A percentile compares a stretch with the other conserved stretches of the same genome.
Evolutionary conservation across 2,888 invertebrate species (phyloP).

Genomic region (Aspidiotus rigidus): DNA sequence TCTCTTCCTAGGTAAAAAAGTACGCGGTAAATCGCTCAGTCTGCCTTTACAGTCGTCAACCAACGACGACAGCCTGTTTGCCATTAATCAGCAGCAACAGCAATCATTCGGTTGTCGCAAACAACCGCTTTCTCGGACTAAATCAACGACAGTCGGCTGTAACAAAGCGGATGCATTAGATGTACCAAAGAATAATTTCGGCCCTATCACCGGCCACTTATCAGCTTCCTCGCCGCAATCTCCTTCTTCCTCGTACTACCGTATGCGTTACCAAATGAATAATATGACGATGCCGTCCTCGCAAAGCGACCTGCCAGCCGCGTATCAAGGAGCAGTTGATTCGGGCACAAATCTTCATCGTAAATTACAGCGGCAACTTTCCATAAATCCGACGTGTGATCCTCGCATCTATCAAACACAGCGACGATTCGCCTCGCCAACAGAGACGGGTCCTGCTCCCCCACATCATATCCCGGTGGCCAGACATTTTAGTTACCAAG

Average conservation of each 20-base stretch:
- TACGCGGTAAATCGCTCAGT: slow-evolving; percentile 47
- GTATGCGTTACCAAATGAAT: slow-evolving; percentile 20
- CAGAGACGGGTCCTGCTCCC: neutral
- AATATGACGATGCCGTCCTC: slow-evolving; percentile 9
- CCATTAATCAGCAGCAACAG: slow-evolving; percentile 39
- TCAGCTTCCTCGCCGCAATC: slow-evolving; percentile 15
- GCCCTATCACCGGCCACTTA: slow-evolving; percentile 13
- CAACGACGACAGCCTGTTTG: slow-evolving; percentile 38
- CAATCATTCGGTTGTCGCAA: slow-evolving; percentile 44
- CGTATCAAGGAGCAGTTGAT: neutral
- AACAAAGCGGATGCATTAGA: neutral
- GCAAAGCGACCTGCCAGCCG: slow-evolving; percentile 16
- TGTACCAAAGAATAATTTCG: slow-evolving; percentile 26
- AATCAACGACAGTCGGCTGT: slow-evolving; percentile 45
- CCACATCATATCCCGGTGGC: slow-evolving; percentile 9
- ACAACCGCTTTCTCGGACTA: slow-evolving; percentile 57
- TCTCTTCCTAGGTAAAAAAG: slow-evolving; percentile 41
- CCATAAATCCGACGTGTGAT: slow-evolving; percentile 70
- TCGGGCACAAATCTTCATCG: slow-evolving; percentile 57
- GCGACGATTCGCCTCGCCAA: slow-evolving; percentile 33
- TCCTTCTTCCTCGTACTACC: slow-evolving; percentile 8
- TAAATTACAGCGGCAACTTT: slow-evolving; percentile 69
- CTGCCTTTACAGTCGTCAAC: slow-evolving; percentile 43
- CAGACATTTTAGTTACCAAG: slow-evolving; percentile 26
- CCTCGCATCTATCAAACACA: slow-evolving; percentile 53